Conservation (phyloP, 2,113 vertebrate genomes). For the Cyprinodon variegatus region DNA sequence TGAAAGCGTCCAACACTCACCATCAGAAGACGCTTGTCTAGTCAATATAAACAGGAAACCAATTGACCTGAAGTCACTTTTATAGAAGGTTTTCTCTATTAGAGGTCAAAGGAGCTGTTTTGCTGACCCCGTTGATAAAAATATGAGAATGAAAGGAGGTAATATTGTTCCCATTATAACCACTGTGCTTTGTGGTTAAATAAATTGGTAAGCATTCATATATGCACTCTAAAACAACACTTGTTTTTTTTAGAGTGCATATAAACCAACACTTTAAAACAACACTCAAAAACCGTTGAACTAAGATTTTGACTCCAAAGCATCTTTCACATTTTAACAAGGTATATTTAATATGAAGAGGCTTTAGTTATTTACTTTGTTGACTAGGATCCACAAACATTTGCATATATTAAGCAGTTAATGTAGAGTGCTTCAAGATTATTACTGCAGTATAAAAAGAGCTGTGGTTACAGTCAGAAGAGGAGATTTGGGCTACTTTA, state of each 20-base stretch:
- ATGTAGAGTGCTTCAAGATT: too few species aligned
- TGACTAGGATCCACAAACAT: not conserved
- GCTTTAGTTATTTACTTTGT: not conserved
- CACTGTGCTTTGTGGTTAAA: not conserved
- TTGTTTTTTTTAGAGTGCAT: too few species aligned
- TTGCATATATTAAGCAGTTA: too few species aligned
- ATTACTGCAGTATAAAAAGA: not conserved
- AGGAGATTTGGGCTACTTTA: not conserved
- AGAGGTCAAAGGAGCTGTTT: conserved; percentile 50
- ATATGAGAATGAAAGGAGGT: conserved; percentile 13
- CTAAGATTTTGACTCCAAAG: too few species aligned
- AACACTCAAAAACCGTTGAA: too few species aligned
- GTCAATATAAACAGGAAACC: conserved; percentile 14
- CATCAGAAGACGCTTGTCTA: conserved; percentile 27
- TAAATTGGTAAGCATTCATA: too few species aligned
- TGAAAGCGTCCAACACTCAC: conserved; percentile 13
- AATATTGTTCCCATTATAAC: conserved; percentile 7
- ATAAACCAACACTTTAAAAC: too few species aligned
- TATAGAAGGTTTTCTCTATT: conserved; percentile 12
- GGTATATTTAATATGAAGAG: too few species aligned
- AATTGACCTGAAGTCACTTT: conserved; percentile 13
- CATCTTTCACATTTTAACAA: too few species aligned
- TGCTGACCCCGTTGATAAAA: conserved; percentile 33
- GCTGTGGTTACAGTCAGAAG: not conserved
- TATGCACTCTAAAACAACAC: too few species aligned